Evolutionary conservation across 2,797 vertebrate genomes (phyloP).

Genomic region (Syndactyla subalaris): DNA sequence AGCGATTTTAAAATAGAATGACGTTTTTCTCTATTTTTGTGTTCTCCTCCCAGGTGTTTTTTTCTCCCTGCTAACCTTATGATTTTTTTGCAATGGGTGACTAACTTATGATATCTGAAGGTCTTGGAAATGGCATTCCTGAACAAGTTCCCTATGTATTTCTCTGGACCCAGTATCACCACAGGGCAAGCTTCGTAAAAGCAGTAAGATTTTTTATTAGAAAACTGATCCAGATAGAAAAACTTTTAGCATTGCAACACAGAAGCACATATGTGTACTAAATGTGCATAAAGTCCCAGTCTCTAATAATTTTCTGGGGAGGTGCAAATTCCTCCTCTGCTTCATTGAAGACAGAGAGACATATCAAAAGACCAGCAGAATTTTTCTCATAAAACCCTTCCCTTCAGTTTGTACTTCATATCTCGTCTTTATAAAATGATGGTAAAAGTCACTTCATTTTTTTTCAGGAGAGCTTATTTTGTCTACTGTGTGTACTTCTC

Average conservation of each 20-base stretch:
- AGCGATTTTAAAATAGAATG: neutral
- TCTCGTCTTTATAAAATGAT: neutral
- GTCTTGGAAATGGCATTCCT: neutral
- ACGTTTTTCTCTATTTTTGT: neutral
- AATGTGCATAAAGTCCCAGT: neutral
- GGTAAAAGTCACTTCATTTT: rapidly evolving
- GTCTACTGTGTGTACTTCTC: neutral
- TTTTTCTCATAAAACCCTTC: neutral
- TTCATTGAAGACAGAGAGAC: neutral
- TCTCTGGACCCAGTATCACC: neutral
- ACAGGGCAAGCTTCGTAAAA: neutral
- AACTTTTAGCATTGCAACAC: neutral
- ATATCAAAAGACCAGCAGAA: neutral
- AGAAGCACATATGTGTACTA: neutral
- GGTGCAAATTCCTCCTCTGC: neutral
- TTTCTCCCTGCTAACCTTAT: neutral
- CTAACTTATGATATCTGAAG: neutral
- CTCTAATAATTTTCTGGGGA: neutral
- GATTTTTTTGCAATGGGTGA: neutral
- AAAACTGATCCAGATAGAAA: neutral
- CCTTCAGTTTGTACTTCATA: neutral
- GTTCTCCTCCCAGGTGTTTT: neutral
- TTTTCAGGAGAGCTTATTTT: neutral
- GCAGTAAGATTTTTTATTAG: neutral
- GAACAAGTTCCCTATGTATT: neutral